Conservation (phyloP, 2,888 invertebrate species). For the Celastrina argiolus region DNA sequence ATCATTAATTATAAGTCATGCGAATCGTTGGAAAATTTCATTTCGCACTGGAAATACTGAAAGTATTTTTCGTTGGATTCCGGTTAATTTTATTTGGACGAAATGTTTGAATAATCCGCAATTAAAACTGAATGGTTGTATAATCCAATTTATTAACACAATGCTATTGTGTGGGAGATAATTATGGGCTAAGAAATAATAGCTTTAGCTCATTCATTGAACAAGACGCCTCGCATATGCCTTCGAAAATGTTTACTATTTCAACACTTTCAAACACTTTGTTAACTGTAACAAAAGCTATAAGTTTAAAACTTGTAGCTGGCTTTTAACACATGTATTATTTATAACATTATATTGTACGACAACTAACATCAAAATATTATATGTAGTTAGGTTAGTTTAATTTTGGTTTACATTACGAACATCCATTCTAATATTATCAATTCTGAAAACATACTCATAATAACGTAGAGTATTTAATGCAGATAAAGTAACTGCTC, state of each 20-base stretch:
- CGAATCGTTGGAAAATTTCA: not conserved
- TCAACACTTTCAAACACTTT: not conserved
- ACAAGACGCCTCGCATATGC: not conserved
- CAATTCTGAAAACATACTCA: too few species aligned
- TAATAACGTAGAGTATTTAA: too few species aligned
- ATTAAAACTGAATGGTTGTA: slow-evolving; percentile 16
- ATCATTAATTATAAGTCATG: slow-evolving; percentile 3
- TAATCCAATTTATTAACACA: slow-evolving; percentile 11
- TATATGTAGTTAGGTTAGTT: too few species aligned
- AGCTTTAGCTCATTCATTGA: not conserved
- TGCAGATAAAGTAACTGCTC: too few species aligned
- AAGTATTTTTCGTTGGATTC: slow-evolving; percentile 14
- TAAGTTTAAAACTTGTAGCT: too few species aligned
- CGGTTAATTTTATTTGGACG: slow-evolving; percentile 15
- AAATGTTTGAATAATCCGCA: slow-evolving; percentile 8
- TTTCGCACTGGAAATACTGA: not conserved
- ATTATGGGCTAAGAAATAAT: not conserved
- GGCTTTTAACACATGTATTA: too few species aligned
- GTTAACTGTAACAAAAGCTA: too few species aligned
- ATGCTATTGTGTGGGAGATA: slow-evolving; percentile 8
- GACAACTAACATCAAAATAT: too few species aligned
- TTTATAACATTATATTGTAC: too few species aligned
- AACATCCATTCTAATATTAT: too few species aligned
- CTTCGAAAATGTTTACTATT: not conserved
- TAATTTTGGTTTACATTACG: too few species aligned